Evolutionary conservation across 2,113 vertebrate species (phyloP), one percentile per base, ranked within the genome.

Genomic region (Scortum barcoo): DNA sequence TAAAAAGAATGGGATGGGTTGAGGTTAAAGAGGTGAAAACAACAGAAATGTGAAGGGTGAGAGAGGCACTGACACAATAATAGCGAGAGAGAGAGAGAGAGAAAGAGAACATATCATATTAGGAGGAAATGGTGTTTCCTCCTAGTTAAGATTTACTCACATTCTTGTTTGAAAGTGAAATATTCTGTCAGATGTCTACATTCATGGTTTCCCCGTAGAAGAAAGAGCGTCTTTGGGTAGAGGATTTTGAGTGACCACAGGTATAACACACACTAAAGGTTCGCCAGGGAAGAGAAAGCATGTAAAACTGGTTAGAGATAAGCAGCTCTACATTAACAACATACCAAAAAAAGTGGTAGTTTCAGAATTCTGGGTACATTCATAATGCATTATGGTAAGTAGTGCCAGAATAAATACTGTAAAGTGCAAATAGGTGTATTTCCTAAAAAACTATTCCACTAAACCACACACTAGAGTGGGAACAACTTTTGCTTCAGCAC

Each of bases 141-240:
- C n/a, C n/a, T n/a, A n/a, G n/a, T n/a, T n/a, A 38, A 60, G 44
- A 19, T 28, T n/a, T 83, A 95, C 96, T 96, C 89, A 96, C 96
- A 96, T 96, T 96, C 96, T 93, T 95, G 95, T 95, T 96, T 96
- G 93, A 96, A 96, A 91, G 95, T 96, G 93, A 96, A 96, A 93
- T 96, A 96, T 94, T 96, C 96, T 71, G 96, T 96, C 94, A 96
- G 92, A 87, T 96, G 96, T 95, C 96, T 95, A 95, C 96, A 96
- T 95, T 96, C 96, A 93, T 96, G 96, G 90, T 96, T 96, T 88
- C 96, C 96, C 80, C 96, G 94, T 68, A 96, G 94, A 78, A 96
- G 94, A 93, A 95, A 96, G 82, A 96, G 91, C 2, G 95, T 96
- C 95, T 96, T 96, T 94, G 96, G 96, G 91, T 96, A 96, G 86